Evolutionary conservation across 2,113 vertebrate species (phyloP), one percentile per base, ranked within the genome.

Genomic region (Peromyscus maniculatus): DNA sequence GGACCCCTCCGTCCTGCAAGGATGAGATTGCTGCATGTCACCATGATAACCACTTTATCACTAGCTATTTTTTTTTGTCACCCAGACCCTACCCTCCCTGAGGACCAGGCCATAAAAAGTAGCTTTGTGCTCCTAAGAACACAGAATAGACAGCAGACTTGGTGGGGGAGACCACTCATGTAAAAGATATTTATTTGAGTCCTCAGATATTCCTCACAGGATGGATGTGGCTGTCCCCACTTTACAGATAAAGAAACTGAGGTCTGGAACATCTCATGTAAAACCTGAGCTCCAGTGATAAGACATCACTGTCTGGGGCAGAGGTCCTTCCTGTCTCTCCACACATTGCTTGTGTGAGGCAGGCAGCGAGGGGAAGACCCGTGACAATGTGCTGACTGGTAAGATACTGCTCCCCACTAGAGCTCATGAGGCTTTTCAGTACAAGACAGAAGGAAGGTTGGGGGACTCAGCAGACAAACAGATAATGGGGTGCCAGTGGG

Each of bases 1-100:
- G 99, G 80, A 99, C 98, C 3, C 97, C 98, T 98, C 99, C 99
- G 69, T 98, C 98, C 99, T 99, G 96, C 57, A 94, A 97, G 59
- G 96, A 22, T 28, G 3, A 95, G 72, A 57, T 16, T 0, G 5
- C 3, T 5, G 0, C 64, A 55, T 0, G 0, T 93, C 79, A 97
- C 78, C 72, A 49, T 89, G 83, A 88, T 52, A 92, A 80, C 77
- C 67, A 78, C 31, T 43, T 82, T 31, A 28, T 39, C 3, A 55
- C 55, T 21, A 36, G 36, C 16, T 39, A 49, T 87, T 80, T 82
- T 80, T 82, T 31, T 9, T 67, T 46, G 28, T 26, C 28, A 66
- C 55, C 43, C 59, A 66, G 55, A 43, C 19, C 75, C 87, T 74
- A 46, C 0, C 0, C 13, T 49, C 57, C 90, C 71, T 36, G 28